Percentiles rank a stretch among this genome's conserved stretches.
Evolutionary conservation across 2,113 vertebrate genomes (phyloP).

Genomic region (Dryoscopus gambensis): DNA sequence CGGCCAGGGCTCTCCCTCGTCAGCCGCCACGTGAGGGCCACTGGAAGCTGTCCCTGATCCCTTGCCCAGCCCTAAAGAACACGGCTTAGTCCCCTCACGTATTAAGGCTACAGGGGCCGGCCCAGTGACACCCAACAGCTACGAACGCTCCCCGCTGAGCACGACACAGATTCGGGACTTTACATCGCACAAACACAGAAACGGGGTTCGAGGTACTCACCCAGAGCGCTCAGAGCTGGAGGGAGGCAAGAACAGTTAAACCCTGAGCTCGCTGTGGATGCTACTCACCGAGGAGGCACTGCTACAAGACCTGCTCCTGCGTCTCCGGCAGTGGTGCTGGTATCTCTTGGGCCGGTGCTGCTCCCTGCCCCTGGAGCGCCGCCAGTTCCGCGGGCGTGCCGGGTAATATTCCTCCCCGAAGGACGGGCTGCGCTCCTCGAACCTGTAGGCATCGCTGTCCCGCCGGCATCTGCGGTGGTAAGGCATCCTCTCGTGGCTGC

Average conservation of each 20-base stretch:
- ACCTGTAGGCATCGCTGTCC: conserved; percentile 60
- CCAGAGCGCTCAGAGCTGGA: conserved; percentile 52
- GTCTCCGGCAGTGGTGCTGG: conserved; percentile 69
- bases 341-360: conserved; percentile 57
- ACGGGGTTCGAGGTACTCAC: conserved; percentile 72
- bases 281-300: conserved; percentile 83
- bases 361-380: conserved; percentile 66
- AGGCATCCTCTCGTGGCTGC: conserved; percentile 73
- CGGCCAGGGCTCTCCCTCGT: neutral
- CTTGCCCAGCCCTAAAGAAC: neutral
- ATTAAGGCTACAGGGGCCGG: neutral
- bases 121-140: neutral
- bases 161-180: neutral
- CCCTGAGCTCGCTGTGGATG: conserved; percentile 51
- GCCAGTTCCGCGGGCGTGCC: conserved; percentile 54
- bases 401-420: conserved; percentile 69
- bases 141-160: neutral
- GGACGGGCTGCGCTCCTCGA: conserved; percentile 70
- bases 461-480: conserved; percentile 67
- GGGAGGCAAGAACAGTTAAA: conserved; percentile 44
- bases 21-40: neutral
- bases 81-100: neutral
- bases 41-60: neutral
- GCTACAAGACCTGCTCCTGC: conserved; percentile 81
- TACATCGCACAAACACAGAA: neutral